Evolutionary conservation across 2,113 vertebrate genomes (phyloP).

Genomic region (mouse (Mus musculus)): DNA sequence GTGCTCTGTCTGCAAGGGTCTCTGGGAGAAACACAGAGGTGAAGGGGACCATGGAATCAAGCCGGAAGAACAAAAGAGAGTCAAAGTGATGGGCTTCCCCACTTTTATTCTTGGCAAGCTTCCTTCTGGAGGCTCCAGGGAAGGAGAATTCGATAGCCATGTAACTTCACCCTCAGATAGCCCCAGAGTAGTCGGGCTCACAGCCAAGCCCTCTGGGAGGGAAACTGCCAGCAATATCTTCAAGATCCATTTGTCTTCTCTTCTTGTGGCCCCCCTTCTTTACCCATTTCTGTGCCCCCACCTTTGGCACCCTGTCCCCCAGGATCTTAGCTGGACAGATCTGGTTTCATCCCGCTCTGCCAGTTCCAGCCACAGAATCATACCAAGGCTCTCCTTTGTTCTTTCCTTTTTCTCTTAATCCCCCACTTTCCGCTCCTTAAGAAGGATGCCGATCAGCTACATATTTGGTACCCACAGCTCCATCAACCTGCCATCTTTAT

Average conservation of each 20-base stretch:
- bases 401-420: not conserved
- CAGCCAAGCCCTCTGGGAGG: not conserved
- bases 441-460: not conserved
- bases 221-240: not conserved
- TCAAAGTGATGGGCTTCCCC: not conserved
- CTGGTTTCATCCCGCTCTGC: not conserved
- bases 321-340: not conserved
- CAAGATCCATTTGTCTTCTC: not conserved
- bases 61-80: not conserved
- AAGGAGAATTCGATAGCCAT: conserved; percentile 31
- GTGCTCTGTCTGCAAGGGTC: not conserved
- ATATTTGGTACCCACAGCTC: not conserved
- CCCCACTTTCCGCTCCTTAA: not conserved
- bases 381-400: not conserved
- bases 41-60: not conserved
- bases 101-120: not conserved
- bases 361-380: not conserved
- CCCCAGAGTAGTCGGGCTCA: not conserved
- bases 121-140: conserved; percentile 35
- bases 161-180: conserved; percentile 16
- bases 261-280: not conserved
- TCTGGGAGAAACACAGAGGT: not conserved
- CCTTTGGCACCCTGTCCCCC: not conserved
- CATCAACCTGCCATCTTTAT: not conserved
- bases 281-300: not conserved